These are phyloP conservation scores for Drosophila prostipennis DNA, from an alignment of 2,888 invertebrate species.

Conservation along the genomic window DNA sequence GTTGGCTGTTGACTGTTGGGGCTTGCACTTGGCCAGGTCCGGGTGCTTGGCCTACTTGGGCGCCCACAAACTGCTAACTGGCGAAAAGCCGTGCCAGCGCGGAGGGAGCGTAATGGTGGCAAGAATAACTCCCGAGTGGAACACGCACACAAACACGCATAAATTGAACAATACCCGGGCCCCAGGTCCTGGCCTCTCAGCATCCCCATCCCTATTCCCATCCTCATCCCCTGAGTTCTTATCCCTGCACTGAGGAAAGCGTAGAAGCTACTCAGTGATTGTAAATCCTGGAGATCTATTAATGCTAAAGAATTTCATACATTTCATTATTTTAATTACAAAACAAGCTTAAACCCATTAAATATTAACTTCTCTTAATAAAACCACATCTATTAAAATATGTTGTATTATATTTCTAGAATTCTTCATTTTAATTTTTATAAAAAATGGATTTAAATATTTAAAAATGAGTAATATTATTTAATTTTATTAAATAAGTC, in stretches of 20 bases:
- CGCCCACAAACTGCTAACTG: conserved; percentile 75
- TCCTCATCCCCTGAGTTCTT: conserved; percentile 5
- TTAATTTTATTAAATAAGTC: too few species aligned
- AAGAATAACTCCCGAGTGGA: conserved; percentile 43
- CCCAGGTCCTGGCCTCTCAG: conserved; percentile 26
- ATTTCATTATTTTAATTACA: too few species aligned
- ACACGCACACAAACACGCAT: conserved; percentile 67
- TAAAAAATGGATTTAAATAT: too few species aligned
- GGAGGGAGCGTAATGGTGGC: conserved; percentile 5
- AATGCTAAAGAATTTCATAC: too few species aligned
- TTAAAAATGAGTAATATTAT: too few species aligned
- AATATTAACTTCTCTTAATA: too few species aligned
- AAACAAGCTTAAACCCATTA: too few species aligned
- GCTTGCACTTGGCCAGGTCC: conserved; percentile 52
- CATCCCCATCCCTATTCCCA: conserved; percentile 8
- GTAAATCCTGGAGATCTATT: too few species aligned
- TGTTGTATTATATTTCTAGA: too few species aligned
- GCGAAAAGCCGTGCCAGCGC: conserved; percentile 48
- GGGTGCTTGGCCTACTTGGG: conserved; percentile 73
- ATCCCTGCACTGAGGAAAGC: conserved; percentile 14
- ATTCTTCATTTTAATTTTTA: too few species aligned
- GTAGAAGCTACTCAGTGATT: too few species aligned
- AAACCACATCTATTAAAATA: too few species aligned
- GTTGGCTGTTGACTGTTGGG: conserved; percentile 39
- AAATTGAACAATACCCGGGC: conserved; percentile 72